These are phyloP conservation scores for Illadopsis cleaveri DNA, from an alignment of 2,113 vertebrate genomes.

Conservation along the genomic window DNA sequence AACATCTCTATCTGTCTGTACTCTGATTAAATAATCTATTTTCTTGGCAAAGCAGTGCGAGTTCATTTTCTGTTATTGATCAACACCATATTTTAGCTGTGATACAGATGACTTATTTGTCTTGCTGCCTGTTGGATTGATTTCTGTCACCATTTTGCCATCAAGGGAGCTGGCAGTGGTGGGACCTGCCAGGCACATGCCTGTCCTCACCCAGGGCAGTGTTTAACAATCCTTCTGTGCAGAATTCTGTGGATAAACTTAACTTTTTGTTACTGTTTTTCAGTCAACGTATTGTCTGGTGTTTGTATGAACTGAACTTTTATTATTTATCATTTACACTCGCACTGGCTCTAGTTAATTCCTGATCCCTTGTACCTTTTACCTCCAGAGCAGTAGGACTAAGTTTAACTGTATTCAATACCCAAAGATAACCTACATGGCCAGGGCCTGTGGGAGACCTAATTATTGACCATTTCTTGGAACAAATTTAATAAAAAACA, in stretches of 20 bases:
- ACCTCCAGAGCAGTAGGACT: background rate
- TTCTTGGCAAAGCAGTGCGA: conserved; percentile 31
- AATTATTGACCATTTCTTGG: background rate
- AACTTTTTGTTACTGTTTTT: background rate
- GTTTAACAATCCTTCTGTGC: background rate
- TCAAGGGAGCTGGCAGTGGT: background rate
- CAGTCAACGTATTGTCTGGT: background rate
- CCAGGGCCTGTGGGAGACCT: background rate
- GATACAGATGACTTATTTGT: conserved; percentile 43
- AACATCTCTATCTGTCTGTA: conserved; percentile 34
- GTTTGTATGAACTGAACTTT: background rate
- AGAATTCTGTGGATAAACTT: background rate
- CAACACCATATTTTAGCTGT: conserved; percentile 40
- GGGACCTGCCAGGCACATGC: background rate
- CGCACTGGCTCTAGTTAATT: background rate
- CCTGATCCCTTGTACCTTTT: background rate
- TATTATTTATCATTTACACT: background rate
- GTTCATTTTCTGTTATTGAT: conserved; percentile 62
- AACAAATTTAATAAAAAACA: background rate
- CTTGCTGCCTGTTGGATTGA: conserved; percentile 52
- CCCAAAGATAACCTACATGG: background rate
- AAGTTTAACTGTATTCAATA: background rate
- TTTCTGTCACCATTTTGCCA: background rate
- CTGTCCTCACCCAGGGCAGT: background rate
- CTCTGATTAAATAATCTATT: conserved; percentile 60